Conservation (phyloP, 2,113 vertebrate species). For the Centropus bengalensis region DNA sequence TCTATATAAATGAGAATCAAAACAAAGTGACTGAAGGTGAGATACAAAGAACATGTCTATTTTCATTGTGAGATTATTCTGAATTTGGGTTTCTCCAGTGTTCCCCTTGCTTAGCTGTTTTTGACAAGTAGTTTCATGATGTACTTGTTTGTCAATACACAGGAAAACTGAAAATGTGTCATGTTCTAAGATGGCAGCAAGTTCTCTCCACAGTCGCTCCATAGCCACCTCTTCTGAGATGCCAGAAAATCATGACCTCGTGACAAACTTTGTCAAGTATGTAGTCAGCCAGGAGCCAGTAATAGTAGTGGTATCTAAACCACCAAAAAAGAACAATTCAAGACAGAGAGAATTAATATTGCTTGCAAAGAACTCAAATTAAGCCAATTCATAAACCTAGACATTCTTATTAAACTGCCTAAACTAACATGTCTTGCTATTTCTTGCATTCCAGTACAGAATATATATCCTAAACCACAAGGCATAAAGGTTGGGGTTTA, state of each 20-base stretch:
- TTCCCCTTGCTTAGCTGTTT: neutral
- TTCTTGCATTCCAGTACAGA: constrained; percentile 46
- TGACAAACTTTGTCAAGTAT: constrained; percentile 29
- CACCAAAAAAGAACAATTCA: constrained; percentile 8
- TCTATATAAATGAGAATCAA: neutral
- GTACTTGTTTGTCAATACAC: neutral
- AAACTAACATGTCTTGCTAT: constrained; percentile 58
- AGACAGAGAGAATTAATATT: constrained; percentile 19
- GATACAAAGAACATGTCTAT: neutral
- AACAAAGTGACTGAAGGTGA: neutral
- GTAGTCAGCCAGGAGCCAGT: constrained; percentile 53
- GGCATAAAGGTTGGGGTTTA: constrained; percentile 53
- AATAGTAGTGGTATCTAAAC: constrained; percentile 41
- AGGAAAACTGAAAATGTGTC: neutral
- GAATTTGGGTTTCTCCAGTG: neutral
- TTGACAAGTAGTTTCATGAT: neutral
- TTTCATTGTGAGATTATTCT: neutral
- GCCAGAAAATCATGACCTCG: neutral
- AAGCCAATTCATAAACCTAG: constrained; percentile 44
- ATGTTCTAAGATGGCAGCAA: neutral
- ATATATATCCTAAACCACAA: constrained; percentile 66
- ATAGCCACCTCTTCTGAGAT: neutral
- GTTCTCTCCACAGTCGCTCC: neutral
- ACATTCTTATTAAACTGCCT: constrained; percentile 52
- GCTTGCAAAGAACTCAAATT: constrained; percentile 29